Percentiles rank a stretch among this genome's conserved stretches.
Conservation (phyloP, 2,797 vertebrate genomes). For the Oreortyx pictus region DNA sequence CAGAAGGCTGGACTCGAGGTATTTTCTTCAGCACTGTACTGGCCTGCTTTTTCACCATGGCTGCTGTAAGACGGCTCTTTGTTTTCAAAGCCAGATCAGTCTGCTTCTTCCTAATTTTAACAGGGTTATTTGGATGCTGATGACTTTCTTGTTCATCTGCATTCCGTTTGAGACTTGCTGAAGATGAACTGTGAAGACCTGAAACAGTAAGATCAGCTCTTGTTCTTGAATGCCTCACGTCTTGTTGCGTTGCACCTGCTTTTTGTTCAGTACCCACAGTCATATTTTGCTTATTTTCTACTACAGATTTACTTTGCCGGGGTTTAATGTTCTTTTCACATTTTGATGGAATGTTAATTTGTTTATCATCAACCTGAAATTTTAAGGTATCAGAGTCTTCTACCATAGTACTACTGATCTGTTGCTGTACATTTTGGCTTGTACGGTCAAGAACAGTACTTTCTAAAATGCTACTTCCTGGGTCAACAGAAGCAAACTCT, state of each 20-base stretch:
- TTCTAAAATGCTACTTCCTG: slow-evolving; percentile 66
- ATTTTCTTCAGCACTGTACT: slow-evolving; percentile 71
- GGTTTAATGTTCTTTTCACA: slow-evolving; percentile 70
- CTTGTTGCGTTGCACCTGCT: slow-evolving; percentile 42
- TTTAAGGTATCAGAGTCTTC: slow-evolving; percentile 43
- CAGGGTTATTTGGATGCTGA: slow-evolving; percentile 73
- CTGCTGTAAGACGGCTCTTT: slow-evolving; percentile 61
- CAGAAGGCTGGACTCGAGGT: slow-evolving; percentile 72
- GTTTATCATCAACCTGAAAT: slow-evolving; percentile 62
- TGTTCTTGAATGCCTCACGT: slow-evolving; percentile 71
- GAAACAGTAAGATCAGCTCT: slow-evolving; percentile 69
- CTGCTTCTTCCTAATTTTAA: slow-evolving; percentile 88
- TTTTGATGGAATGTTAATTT: slow-evolving; percentile 56
- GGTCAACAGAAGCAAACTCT: slow-evolving; percentile 54
- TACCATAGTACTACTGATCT: slow-evolving; percentile 37
- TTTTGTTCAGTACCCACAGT: slow-evolving; percentile 61
- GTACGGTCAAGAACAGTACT: slow-evolving; percentile 41
- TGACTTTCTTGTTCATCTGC: slow-evolving; percentile 77
- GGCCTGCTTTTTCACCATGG: slow-evolving; percentile 74
- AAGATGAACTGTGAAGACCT: slow-evolving; percentile 66
- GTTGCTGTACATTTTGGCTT: slow-evolving; percentile 51
- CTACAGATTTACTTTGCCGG: slow-evolving; percentile 59
- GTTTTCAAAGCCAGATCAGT: slow-evolving; percentile 66
- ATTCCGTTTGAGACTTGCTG: slow-evolving; percentile 81
- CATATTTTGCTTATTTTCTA: slow-evolving; percentile 72